A percentile compares a stretch with the other conserved stretches of the same genome.
Evolutionary conservation across 2,888 invertebrate genomes (phyloP).

Genomic region (Trachelus stipa): DNA sequence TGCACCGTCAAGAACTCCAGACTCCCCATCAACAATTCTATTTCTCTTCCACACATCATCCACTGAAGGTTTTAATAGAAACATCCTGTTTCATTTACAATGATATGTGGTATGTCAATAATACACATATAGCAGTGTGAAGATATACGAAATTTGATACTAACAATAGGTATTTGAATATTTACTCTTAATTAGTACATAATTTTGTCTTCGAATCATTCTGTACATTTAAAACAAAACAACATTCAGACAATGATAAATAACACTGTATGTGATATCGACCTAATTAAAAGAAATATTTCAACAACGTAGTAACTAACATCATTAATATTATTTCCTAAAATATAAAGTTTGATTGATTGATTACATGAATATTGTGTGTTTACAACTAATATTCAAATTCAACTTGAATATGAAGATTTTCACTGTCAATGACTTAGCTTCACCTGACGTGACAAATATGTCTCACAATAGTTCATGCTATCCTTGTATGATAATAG

Average conservation of each 20-base stretch:
- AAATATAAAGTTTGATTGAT: no score
- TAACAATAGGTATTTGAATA: neutral
- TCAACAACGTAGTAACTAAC: neutral
- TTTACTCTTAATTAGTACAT: neutral
- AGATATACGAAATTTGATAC: no score
- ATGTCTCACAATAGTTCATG: constrained; percentile 7
- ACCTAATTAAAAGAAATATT: neutral
- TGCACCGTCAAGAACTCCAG: constrained; percentile 7
- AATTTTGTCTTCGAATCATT: neutral
- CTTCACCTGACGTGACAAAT: neutral
- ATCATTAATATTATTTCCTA: neutral
- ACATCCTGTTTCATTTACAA: neutral
- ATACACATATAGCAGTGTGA: neutral
- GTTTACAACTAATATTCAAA: neutral
- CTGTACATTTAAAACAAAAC: neutral
- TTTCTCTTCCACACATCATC: neutral
- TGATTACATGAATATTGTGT: neutral
- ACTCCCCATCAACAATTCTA: neutral
- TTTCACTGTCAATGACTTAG: neutral
- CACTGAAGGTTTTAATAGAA: neutral
- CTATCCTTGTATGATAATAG: neutral
- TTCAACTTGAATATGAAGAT: neutral
- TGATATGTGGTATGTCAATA: neutral
- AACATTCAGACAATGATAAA: neutral
- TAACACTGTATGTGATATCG: neutral